phyloP scores from a whole-genome alignment of 2,797 vertebrate genomes.

The Pseudocheirus occidentalis region DNA sequence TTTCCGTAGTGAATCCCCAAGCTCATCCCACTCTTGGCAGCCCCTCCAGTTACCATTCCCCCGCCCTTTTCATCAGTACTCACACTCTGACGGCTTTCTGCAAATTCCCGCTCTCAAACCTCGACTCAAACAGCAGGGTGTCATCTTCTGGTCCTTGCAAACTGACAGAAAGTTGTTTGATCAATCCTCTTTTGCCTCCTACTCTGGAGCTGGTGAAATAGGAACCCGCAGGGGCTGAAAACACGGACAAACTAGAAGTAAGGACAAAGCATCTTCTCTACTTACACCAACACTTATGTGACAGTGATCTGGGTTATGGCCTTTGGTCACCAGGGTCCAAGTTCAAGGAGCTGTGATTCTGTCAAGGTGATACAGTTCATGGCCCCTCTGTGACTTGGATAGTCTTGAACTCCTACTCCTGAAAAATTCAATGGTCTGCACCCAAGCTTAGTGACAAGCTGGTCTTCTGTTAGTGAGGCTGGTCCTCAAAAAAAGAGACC shows the following conservation, averaged over 20 bases:
- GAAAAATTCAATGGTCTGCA: background rate
- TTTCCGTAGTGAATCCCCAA: background rate
- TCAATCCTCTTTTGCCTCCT: conserved; percentile 85
- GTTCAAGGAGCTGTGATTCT: background rate
- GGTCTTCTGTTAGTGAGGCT: background rate
- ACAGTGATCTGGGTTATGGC: background rate
- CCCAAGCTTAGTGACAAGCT: background rate
- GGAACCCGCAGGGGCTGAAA: conserved; percentile 83
- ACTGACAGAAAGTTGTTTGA: conserved; percentile 70
- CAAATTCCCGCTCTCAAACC: conserved; percentile 97
- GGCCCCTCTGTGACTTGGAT: background rate
- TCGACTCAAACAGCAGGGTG: conserved; percentile 93
- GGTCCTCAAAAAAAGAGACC: background rate
- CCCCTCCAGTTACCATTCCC: fast-evolving
- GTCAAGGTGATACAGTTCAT: background rate
- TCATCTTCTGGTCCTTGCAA: conserved; percentile 80
- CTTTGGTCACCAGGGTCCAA: background rate
- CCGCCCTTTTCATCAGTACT: conserved; percentile 78
- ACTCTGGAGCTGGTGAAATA: conserved; percentile 89
- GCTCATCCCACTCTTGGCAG: background rate
- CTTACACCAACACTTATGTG: background rate
- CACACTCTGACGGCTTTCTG: conserved; percentile 93
- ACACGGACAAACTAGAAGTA: conserved; percentile 6
- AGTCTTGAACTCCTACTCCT: background rate
- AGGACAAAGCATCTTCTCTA: background rate